Evolutionary conservation across 2,113 vertebrate species (phyloP).

Genomic region (Rallus limicola): DNA sequence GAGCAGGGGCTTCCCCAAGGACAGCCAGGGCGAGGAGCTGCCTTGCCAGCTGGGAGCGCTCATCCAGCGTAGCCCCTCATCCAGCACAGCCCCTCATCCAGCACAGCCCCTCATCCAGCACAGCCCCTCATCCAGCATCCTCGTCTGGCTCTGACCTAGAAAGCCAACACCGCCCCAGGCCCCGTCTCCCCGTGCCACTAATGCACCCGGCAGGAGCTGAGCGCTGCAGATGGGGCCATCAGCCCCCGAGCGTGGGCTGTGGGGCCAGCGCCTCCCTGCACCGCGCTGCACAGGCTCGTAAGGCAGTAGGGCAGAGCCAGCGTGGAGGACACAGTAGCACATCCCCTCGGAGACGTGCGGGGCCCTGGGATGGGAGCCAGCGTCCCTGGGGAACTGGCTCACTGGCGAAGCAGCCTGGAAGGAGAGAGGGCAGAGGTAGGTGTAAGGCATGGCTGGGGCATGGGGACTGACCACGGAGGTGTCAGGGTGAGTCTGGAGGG

Average conservation of each 20-base stretch:
- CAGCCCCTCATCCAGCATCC: background rate
- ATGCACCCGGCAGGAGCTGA: slow-evolving; percentile 40
- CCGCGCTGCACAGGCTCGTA: background rate
- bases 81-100: background rate
- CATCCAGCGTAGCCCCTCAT: background rate
- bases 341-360: fast-evolving
- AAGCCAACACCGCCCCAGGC: background rate
- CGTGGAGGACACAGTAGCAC: background rate
- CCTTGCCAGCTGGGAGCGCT: background rate
- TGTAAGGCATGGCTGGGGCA: fast-evolving
- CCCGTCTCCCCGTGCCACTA: background rate
- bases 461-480: fast-evolving
- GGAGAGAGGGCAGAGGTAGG: slow-evolving; percentile 4
- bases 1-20: background rate
- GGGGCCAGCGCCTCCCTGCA: background rate
- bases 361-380: fast-evolving
- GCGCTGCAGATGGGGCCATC: slow-evolving; percentile 32
- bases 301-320: slow-evolving; percentile 37
- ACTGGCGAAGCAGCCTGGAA: background rate
- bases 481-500: fast-evolving
- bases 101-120: too few species aligned
- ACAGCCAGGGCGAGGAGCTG: background rate
- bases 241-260: background rate
- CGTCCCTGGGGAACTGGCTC: background rate
- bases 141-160: slow-evolving; percentile 53